Base-by-base conservation (phyloP, 2,888 invertebrate species). In the Balanococcus diminutus region DNA sequence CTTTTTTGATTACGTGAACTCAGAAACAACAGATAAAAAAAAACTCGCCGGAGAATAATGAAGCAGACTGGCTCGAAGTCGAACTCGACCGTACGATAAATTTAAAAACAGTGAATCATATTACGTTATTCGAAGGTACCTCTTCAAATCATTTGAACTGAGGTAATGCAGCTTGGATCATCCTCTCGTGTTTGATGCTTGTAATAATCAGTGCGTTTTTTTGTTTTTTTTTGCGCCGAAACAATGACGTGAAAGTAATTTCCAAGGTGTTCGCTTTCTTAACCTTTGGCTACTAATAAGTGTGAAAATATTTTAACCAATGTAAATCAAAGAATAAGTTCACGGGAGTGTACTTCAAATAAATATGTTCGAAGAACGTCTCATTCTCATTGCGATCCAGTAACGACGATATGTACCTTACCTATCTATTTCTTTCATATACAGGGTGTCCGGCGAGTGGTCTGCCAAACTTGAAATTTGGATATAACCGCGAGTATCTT, bases 161-260 rank as follows among this genome's bases (percentile, higher is more conserved):
- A 72, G 11, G 32, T 67, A 67, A 22, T 56, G 14, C 36, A 42
- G 14, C 42, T 42, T 67, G 19, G 19, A 67, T 67, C 67, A 1
- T 67, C 42, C 28, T 67, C 67, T 56, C 3, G 56, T 67, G 28
- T 67, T 72, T 31, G 28, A 72, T 72, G 28, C 19, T 51, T 51
- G 4, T 51, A 51, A 19, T 19, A 32, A 32, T 32, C 11, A 32
- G 2, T 28, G 0, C 32, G 32, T 75, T 14, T 8, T 75, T n/a
- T 61, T 25, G 2, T 19, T 75, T n/a, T 25, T 28, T 67, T 67
- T 67, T 51, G n/a, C 8, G 3, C 4, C 36, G 32, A 75, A 75
- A 75, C 75, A 75, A 75, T 75, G 14, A 25, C 75, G 75, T 75
- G 75, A 75, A 75, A 75, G 75, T 75, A 22, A 61, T 25, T 61